phyloP scores from a whole-genome alignment of 2,797 vertebrate genomes.

The Lates japonicus region DNA sequence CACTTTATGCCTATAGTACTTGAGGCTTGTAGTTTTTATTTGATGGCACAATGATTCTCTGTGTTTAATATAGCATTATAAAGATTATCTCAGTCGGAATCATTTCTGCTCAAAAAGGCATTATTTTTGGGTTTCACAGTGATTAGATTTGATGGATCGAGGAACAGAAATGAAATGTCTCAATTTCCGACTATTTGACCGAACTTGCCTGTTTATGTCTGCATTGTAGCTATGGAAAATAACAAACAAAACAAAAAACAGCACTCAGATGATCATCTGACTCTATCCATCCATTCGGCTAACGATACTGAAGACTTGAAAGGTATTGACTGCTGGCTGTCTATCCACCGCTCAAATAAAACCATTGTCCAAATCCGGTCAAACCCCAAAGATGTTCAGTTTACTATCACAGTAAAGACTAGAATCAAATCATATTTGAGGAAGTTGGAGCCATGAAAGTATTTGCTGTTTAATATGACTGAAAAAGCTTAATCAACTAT shows the following conservation, averaged over 20 bases:
- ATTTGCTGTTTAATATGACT: no score
- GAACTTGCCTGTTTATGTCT: conserved; percentile 5
- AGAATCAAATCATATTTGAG: no score
- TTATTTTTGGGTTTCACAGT: neutral
- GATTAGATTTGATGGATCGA: neutral
- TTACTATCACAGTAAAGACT: no score
- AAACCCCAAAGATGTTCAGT: no score
- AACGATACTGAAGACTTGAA: no score
- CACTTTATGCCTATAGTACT: neutral
- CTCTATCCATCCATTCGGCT: no score
- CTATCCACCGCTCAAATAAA: no score
- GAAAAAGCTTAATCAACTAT: no score
- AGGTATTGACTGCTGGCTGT: no score
- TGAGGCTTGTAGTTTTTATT: neutral
- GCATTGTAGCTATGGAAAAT: neutral
- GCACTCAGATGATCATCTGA: neutral
- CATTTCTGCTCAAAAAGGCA: neutral
- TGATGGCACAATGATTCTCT: conserved; percentile 2
- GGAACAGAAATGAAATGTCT: conserved; percentile 14
- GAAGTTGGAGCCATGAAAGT: no score
- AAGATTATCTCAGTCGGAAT: neutral
- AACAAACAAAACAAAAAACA: neutral
- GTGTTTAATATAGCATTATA: neutral
- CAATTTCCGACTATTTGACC: neutral
- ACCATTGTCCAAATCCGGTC: no score